Percentiles rank a stretch among this genome's conserved stretches.
These are phyloP conservation scores for Pseudochirops corinnae DNA, from an alignment of 2,797 vertebrate species.

Conservation along the genomic window DNA sequence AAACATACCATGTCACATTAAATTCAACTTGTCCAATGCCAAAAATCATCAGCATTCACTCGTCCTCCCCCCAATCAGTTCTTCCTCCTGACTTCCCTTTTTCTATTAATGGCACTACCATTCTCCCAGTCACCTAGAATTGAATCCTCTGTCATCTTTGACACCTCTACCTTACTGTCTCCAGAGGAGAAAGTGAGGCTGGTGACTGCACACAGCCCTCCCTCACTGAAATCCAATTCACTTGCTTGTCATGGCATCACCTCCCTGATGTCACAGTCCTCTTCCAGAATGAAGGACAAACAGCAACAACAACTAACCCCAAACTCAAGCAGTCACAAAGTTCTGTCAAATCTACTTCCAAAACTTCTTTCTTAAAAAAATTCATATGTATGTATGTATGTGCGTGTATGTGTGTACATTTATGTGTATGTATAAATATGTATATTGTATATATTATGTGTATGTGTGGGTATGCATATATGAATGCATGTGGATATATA, in stretches of 20 bases:
- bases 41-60: neutral
- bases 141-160: slow-evolving; percentile 5
- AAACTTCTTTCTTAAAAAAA: neutral
- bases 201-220: no score
- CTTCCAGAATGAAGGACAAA: no score
- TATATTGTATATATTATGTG: no score
- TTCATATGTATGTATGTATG: no score
- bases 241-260: no score
- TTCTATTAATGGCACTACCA: neutral
- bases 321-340: neutral
- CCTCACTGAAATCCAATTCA: no score
- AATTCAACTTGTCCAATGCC: neutral
- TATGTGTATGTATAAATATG: no score
- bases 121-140: neutral
- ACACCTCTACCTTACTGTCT: neutral
- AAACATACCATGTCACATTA: neutral
- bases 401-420: no score
- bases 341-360: neutral
- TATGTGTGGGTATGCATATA: no score
- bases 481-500: no score
- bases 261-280: no score
- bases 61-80: neutral
- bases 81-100: neutral
- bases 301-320: neutral
- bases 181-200: no score